Base-by-base conservation (phyloP, 2,888 invertebrate species). In the Drosophila cognata region DNA sequence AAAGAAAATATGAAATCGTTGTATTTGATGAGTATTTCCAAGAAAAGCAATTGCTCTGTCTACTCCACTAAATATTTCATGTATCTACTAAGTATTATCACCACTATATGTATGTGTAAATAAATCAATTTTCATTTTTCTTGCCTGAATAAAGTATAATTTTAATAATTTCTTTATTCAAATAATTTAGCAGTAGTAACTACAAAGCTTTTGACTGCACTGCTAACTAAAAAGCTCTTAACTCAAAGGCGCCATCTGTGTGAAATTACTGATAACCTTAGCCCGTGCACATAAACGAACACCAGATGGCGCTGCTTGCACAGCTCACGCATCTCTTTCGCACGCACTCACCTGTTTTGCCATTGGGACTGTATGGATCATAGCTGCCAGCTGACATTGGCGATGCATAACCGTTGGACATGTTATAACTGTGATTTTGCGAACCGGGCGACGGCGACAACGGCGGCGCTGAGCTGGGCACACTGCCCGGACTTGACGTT, bases 341-440 rank as follows among this genome's bases (percentile, higher is more conserved):
- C 33, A 11, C 53, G 2, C 31, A 95, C 96, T 96, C 89, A 97
- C 97, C 97, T 95, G 96, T 95, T 95, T 97, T 97, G 91, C 97
- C 97, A 93, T 96, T 97, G 81, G 97, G 97, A 94, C 97, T 97
- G 93, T 97, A 97, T 3, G 97, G 97, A 88, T 97, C 97, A 94
- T 97, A 97, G 95, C 97, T 97, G 93, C 97, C 96, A 25, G 97
- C 96, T 62, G 97, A 97, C 94, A 97, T 95, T 28, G 97, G 97
- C 82, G 97, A 97, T 60, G 97, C 96, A 93, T 97, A 97, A 64
- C 97, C 97, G 90, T 97, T 96, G 46, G 93, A 93, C 91, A 92
- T 92, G 79, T 92, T 93, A 75, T 92, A 93, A 68, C 91, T 93
- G 73, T 93, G 93, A 84, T 92, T 93, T 81, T 93, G 94, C 16